Evolutionary conservation across 1,140 invertebrate species (phyloP), one percentile per base, ranked within the genome.

Genomic region (Leguminivora glycinivorella): DNA sequence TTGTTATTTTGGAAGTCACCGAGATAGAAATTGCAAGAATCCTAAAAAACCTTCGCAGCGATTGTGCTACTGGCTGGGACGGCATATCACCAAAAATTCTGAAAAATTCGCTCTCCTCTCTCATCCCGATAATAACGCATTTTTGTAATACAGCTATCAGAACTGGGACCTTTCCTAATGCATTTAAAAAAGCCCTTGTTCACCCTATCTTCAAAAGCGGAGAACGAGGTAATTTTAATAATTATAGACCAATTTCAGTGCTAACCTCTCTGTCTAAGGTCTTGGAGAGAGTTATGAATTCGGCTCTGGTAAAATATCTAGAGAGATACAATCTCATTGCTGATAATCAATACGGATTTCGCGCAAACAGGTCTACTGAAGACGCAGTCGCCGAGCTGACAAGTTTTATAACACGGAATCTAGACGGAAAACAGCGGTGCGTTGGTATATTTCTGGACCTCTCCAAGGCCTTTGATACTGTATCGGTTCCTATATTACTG

Each of bases 261-360:
- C n/a, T 56, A 19, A 56, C n/a, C 6, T 3, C 67, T 2, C 12
- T 73, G 14, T 73, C 56, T 22, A 75, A 75, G 68, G 43, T 77
- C 4, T 40, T 77, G 5, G 70, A 77, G 68, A 68, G 69, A 25
- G 19, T 77, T n/a, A 10, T 77, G 6, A 73, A 73, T 26, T 4
- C 6, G 6, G 38, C 67, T 40, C 24, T 77, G 10, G 10, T 69
- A 10, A 1, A 12, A 12, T 63, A 63, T n/a, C 47, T 56, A 3
- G 47, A 56, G n/a, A n/a, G 1, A 2, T 1, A 19, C 14, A 17
- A n/a, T 6, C 1, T 56, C 2, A 3, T 56, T 5, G 17, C 47
- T 19, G n/a, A 14, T 19, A 56, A 56, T 5, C 47, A 56, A 19
- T 56, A 19, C 7, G 47, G 47, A 1, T 56, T 56, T 19, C n/a